Conservation (phyloP, 1,140 invertebrate species). For the Platorchestia sp. region DNA sequence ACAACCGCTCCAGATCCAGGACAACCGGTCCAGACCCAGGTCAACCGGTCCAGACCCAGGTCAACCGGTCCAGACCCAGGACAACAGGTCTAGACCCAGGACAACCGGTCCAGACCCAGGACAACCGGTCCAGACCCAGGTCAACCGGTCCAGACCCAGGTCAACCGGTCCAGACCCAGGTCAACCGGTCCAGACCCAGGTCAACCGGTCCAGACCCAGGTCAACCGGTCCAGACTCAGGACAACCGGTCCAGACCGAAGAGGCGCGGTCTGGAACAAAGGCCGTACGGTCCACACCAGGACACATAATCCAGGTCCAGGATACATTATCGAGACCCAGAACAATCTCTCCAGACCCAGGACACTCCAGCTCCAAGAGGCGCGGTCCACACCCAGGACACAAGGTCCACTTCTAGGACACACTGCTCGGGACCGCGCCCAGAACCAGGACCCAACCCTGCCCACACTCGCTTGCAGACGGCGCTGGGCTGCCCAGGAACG, state of each 20-base stretch:
- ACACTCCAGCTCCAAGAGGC: neutral
- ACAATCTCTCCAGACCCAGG: neutral
- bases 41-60: no score
- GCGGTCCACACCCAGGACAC: neutral
- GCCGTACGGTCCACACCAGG: no score
- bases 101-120: neutral
- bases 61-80: no score
- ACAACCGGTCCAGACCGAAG: no score
- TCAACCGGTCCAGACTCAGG: no score
- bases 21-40: no score
- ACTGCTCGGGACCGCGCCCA: neutral
- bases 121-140: neutral
- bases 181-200: no score
- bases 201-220: no score
- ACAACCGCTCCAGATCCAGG: no score
- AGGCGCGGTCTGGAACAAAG: no score
- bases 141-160: neutral
- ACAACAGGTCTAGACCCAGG: neutral
- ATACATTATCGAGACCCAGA: neutral
- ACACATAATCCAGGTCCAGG: neutral
- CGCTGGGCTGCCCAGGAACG: no score
- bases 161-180: neutral
- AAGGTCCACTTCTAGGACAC: neutral
- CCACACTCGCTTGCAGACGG: no score
- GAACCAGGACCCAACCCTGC: neutral